Evolutionary conservation across 2,888 invertebrate species (phyloP).

Genomic region (Ennomos fuscantarius): DNA sequence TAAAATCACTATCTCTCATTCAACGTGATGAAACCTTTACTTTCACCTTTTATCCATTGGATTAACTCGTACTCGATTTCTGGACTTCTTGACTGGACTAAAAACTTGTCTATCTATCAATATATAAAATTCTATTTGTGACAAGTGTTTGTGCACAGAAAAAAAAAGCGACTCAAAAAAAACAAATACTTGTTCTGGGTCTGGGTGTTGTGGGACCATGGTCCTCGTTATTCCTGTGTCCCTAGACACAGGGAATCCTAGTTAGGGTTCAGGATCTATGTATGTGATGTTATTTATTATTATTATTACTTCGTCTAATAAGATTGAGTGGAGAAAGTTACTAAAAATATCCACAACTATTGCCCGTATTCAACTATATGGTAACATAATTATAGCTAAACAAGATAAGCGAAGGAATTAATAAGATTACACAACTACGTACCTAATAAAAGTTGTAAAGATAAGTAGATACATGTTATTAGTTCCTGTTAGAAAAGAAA

Average conservation of each 20-base stretch:
- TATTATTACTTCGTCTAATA: conserved; percentile 5
- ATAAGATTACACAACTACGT: conserved; percentile 23
- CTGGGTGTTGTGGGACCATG: too few species aligned
- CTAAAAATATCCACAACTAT: conserved; percentile 1
- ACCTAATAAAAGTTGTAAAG: conserved; percentile 23
- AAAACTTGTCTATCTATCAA: too few species aligned
- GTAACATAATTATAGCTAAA: conserved; percentile 23
- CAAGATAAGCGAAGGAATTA: conserved; percentile 18
- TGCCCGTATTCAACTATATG: conserved; percentile 7
- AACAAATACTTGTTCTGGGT: too few species aligned
- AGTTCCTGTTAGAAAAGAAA: conserved; percentile 28
- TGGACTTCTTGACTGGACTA: too few species aligned
- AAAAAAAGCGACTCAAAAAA: too few species aligned
- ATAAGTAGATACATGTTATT: conserved; percentile 20
- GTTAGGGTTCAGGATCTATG: too few species aligned
- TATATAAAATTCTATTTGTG: too few species aligned
- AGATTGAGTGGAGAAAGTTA: conserved; percentile 9
- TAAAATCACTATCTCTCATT: conserved; percentile 46
- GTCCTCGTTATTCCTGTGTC: too few species aligned
- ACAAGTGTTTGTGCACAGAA: too few species aligned
- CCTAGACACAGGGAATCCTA: too few species aligned
- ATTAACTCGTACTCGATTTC: not conserved
- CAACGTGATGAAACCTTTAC: conserved; percentile 32
- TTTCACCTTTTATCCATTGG: conserved; percentile 31
- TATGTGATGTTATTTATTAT: too few species aligned